phyloP scores from a whole-genome alignment of 2,113 vertebrate species.

The Thalassarche chlororhynchos region DNA sequence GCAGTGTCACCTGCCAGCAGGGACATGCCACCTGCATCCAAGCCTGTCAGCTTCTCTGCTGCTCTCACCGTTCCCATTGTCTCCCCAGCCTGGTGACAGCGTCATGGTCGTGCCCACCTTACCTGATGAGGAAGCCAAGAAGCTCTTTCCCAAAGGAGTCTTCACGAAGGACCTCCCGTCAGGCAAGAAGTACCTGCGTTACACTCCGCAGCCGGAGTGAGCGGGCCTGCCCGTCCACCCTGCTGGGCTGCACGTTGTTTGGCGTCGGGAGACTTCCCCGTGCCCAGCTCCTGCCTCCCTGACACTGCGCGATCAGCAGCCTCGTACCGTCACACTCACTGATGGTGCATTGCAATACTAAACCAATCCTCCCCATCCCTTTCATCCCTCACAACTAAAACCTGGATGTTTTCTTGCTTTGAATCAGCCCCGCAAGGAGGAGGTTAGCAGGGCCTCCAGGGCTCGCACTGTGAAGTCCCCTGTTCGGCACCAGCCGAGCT shows the following conservation, averaged over 20 bases:
- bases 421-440: background rate
- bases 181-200: constrained; percentile 94
- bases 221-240: accelerated
- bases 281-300: background rate
- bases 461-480: background rate
- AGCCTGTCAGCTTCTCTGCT: background rate
- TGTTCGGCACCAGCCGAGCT: accelerated
- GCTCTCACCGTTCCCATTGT: background rate
- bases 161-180: constrained; percentile 91
- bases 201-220: constrained; percentile 83
- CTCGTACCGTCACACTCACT: background rate
- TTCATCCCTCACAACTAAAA: background rate
- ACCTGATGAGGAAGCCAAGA: constrained; percentile 85
- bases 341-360: background rate
- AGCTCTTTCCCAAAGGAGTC: constrained; percentile 88
- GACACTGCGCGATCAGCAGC: background rate
- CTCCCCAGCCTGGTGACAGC: constrained; percentile 82
- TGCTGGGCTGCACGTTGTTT: accelerated
- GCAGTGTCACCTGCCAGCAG: background rate
- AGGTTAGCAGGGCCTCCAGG: background rate
- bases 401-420: background rate
- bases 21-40: background rate
- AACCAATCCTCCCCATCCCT: background rate
- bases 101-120: constrained; percentile 94
- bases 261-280: accelerated